These are phyloP conservation scores for Mycetomoellerius zeteki DNA, from an alignment of 1,140 invertebrate genomes.

Conservation along the genomic window DNA sequence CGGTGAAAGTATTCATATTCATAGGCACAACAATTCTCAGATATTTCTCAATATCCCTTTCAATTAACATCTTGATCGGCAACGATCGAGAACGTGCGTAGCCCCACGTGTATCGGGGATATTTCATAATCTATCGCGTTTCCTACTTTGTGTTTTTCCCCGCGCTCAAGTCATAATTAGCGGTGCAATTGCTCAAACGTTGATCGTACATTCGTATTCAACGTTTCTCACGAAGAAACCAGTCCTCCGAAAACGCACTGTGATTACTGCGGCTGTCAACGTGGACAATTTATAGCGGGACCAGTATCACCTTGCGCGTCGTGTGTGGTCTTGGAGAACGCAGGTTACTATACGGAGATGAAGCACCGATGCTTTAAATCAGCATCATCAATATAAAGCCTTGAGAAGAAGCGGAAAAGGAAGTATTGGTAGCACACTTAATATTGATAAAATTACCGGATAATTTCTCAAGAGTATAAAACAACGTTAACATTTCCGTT, in stretches of 20 bases:
- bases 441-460: neutral
- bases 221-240: slow-evolving; percentile 36
- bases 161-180: slow-evolving; percentile 61
- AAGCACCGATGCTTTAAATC: neutral
- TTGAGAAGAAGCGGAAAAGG: slow-evolving; percentile 8
- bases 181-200: slow-evolving; percentile 66
- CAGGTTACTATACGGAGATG: neutral
- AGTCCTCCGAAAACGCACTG: slow-evolving; percentile 10
- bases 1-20: slow-evolving; percentile 30
- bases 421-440: neutral
- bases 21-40: slow-evolving; percentile 22
- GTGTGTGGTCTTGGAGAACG: slow-evolving; percentile 11
- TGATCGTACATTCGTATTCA: neutral
- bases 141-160: slow-evolving; percentile 8
- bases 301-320: slow-evolving; percentile 14
- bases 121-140: slow-evolving; percentile 39
- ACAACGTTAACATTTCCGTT: neutral
- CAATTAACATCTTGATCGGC: slow-evolving; percentile 15
- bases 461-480: neutral
- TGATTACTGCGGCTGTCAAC: slow-evolving; percentile 12
- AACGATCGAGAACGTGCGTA: slow-evolving; percentile 19
- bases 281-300: slow-evolving; percentile 24
- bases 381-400: neutral
- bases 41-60: slow-evolving; percentile 33
- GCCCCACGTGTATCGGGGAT: slow-evolving; percentile 5